Conservation (phyloP, 2,113 vertebrate genomes). For the Anolis carolinensis region DNA sequence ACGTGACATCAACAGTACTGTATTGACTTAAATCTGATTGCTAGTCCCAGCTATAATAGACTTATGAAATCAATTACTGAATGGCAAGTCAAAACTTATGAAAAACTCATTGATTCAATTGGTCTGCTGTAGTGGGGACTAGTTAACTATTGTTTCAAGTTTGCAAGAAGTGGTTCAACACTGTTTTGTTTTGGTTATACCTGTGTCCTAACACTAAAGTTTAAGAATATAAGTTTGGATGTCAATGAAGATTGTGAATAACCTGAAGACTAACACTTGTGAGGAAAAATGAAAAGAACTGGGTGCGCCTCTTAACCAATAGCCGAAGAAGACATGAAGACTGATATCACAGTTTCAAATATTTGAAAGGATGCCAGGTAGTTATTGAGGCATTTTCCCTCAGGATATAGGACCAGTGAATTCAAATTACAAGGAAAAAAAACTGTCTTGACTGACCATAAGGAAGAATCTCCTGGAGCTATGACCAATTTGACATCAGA, state of each 20-base stretch:
- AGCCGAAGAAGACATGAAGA: too few relatives aligned
- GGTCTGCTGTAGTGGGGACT: too few relatives aligned
- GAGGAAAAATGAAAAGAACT: background rate
- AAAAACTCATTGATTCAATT: too few relatives aligned
- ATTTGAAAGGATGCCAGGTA: background rate
- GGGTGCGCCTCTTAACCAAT: too few relatives aligned
- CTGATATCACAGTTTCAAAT: background rate
- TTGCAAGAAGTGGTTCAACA: background rate
- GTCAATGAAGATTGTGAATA: background rate
- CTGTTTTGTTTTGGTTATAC: background rate
- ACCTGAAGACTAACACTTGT: background rate
- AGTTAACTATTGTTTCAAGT: too few relatives aligned
- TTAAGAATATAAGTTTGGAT: background rate
- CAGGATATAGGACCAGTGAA: background rate
- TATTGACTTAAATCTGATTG: background rate
- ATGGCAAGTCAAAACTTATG: too few relatives aligned
- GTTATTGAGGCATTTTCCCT: background rate
- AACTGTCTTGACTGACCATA: too few relatives aligned
- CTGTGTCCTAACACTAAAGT: too few relatives aligned
- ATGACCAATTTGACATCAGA: background rate
- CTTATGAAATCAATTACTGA: too few relatives aligned
- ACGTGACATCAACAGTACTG: background rate
- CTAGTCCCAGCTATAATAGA: too few relatives aligned
- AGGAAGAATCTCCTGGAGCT: background rate
- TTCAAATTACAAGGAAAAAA: background rate